A percentile compares a stretch with the other conserved stretches of the same genome.
These are phyloP conservation scores for Limenitis camilla DNA, from an alignment of 2,888 invertebrate species.

Conservation along the genomic window DNA sequence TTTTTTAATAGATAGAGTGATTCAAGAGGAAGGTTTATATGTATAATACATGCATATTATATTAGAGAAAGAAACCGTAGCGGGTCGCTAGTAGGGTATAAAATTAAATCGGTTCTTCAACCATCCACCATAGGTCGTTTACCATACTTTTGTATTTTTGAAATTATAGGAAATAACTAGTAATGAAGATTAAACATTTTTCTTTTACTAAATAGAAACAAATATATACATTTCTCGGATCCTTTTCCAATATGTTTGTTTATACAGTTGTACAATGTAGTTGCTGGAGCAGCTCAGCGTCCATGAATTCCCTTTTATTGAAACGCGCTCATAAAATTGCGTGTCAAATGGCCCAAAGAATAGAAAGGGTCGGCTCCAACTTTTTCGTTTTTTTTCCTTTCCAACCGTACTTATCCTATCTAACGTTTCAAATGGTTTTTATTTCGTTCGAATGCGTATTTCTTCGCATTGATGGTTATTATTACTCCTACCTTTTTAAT, in stretches of 20 bases:
- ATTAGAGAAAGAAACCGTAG: no score
- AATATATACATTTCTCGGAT: not conserved
- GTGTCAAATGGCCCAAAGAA: conserved; percentile 47
- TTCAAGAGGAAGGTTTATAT: no score
- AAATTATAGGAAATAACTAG: no score
- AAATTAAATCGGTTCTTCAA: no score
- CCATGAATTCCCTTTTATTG: conserved; percentile 47
- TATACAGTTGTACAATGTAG: conserved; percentile 8
- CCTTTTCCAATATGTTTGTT: not conserved
- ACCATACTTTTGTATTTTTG: no score
- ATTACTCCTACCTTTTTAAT: conserved; percentile 10
- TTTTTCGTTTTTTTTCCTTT: conserved; percentile 25
- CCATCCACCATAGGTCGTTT: not conserved
- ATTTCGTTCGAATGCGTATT: conserved; percentile 18
- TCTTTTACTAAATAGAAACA: no score
- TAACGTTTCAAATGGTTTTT: conserved; percentile 25
- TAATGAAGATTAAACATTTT: no score
- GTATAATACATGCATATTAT: no score
- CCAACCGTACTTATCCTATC: conserved; percentile 38
- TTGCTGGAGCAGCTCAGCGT: conserved; percentile 24
- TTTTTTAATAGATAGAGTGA: no score
- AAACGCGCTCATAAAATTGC: conserved; percentile 51
- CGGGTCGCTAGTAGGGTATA: no score
- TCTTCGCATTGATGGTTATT: conserved; percentile 11
- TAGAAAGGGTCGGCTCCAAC: conserved; percentile 33